A percentile compares a stretch with the other conserved stretches of the same genome.
Evolutionary conservation across 2,888 invertebrate genomes (phyloP).

Genomic region (Zygaena filipendulae): DNA sequence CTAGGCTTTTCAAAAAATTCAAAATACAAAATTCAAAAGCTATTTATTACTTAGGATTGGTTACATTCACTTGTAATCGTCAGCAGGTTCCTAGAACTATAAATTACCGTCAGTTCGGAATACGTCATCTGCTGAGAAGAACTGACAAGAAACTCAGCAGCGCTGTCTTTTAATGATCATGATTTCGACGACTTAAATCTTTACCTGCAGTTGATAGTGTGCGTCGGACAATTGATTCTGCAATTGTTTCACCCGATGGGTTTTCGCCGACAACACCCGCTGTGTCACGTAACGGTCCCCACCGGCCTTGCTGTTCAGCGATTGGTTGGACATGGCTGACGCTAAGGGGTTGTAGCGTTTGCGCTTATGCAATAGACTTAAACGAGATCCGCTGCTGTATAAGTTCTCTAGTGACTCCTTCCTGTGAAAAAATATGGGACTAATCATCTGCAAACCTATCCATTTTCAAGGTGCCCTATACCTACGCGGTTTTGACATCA

Average conservation of each 20-base stretch:
- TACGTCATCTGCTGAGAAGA: no score
- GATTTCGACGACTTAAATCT: no score
- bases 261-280: slow-evolving; percentile 80
- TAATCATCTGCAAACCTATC: not conserved
- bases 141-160: no score
- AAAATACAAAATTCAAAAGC: no score
- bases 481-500: no score
- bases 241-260: slow-evolving; percentile 77
- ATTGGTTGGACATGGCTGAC: slow-evolving; percentile 33
- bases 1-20: no score
- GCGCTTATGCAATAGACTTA: slow-evolving; percentile 45
- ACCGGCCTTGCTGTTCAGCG: slow-evolving; percentile 26
- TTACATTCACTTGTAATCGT: no score
- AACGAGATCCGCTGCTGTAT: slow-evolving; percentile 56
- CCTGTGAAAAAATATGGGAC: slow-evolving; percentile 26
- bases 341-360: slow-evolving; percentile 40
- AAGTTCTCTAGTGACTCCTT: slow-evolving; percentile 54
- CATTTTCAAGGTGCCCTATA: no score
- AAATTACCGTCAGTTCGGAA: no score
- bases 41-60: no score
- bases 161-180: no score
- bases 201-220: slow-evolving; percentile 79
- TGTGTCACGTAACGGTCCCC: slow-evolving; percentile 57
- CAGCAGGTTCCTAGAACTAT: no score
- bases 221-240: slow-evolving; percentile 85